A percentile compares a stretch with the other conserved stretches of the same genome.
phyloP scores from a whole-genome alignment of 2,888 invertebrate genomes.

The Drosophila percnosoma region DNA sequence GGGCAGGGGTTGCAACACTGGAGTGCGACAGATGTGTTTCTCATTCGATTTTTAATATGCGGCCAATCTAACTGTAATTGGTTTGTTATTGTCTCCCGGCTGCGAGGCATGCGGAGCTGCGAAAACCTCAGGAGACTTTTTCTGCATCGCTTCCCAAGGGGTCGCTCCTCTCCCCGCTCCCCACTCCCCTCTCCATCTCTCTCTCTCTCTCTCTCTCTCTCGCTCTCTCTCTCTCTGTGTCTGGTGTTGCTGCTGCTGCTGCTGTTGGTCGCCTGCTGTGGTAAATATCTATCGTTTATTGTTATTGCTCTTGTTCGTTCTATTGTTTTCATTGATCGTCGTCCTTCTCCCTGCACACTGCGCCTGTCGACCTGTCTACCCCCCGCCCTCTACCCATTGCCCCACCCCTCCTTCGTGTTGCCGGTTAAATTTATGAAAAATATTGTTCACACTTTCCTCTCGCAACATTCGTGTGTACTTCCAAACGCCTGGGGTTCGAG shows the following conservation, averaged over 20 bases:
- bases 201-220: background rate
- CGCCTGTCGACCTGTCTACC: conserved; percentile 41
- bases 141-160: conserved; percentile 51
- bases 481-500: conserved; percentile 21
- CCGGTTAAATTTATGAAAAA: conserved; percentile 82
- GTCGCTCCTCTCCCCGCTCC: conserved; percentile 1
- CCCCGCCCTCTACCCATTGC: background rate
- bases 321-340: conserved; percentile 69
- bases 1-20: conserved; percentile 4
- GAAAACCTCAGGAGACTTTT: conserved; percentile 78
- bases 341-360: conserved; percentile 18
- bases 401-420: conserved; percentile 22
- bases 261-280: conserved; percentile 73
- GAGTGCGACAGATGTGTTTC: conserved; percentile 85
- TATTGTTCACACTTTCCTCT: conserved; percentile 82
- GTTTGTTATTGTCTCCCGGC: conserved; percentile 82
- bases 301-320: conserved; percentile 72
- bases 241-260: background rate
- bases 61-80: conserved; percentile 85
- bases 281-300: conserved; percentile 81
- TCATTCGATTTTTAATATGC: conserved; percentile 85
- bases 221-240: background rate
- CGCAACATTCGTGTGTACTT: conserved; percentile 30
- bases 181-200: background rate
- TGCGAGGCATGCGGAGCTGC: conserved; percentile 43